Percentiles rank a stretch among this genome's conserved stretches.
Evolutionary conservation across 2,888 invertebrate species (phyloP).

Genomic region (Synanthedon tipuliformis): DNA sequence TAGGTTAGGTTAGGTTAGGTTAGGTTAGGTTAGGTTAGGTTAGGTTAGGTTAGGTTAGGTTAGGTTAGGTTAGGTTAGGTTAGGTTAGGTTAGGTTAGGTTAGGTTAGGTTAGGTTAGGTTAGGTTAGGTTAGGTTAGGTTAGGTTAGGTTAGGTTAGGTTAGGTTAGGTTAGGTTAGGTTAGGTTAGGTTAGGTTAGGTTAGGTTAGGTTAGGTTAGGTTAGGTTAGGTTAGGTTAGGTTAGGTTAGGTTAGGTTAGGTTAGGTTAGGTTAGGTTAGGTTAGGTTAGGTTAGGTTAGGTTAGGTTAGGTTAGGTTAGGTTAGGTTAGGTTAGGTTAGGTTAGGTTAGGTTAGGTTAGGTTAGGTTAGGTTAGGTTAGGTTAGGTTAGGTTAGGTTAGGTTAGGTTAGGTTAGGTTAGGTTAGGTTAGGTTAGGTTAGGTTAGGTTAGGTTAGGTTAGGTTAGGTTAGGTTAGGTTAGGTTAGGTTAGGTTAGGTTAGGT

Average conservation of each 20-base stretch:
- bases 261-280: slow-evolving; percentile 1
- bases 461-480: slow-evolving; percentile 1
- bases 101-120: slow-evolving; percentile 1
- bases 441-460: slow-evolving; percentile 1
- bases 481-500: slow-evolving; percentile 1
- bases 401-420: slow-evolving; percentile 1
- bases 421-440: slow-evolving; percentile 1
- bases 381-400: slow-evolving; percentile 1
- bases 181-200: slow-evolving; percentile 1
- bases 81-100: slow-evolving; percentile 1
- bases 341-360: slow-evolving; percentile 1
- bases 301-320: slow-evolving; percentile 1
- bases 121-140: slow-evolving; percentile 1
- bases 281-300: slow-evolving; percentile 1
- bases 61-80: slow-evolving; percentile 4
- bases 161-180: slow-evolving; percentile 1
- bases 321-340: slow-evolving; percentile 1
- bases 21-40: slow-evolving; percentile 5
- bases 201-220: slow-evolving; percentile 1
- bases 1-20: slow-evolving; percentile 6
- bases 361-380: slow-evolving; percentile 1
- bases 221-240: slow-evolving; percentile 1
- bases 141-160: slow-evolving; percentile 1
- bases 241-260: slow-evolving; percentile 1
- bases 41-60: slow-evolving; percentile 7